Conservation (phyloP, 2,888 invertebrate species). For the Steinernema carpocapsae region DNA sequence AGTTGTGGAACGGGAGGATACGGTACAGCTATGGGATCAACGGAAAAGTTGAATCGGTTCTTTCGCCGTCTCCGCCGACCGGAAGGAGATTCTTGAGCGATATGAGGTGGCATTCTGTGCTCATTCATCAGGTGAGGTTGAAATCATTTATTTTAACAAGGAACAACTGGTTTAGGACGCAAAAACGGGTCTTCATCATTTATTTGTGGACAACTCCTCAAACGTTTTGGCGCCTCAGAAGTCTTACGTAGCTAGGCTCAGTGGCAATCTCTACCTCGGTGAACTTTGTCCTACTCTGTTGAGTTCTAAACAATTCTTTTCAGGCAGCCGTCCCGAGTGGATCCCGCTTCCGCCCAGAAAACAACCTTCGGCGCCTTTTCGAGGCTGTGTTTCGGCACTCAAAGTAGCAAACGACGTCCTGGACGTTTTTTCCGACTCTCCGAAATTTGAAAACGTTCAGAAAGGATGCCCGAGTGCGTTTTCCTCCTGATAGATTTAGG, state of each 20-base stretch:
- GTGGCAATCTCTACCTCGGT: slow-evolving; percentile 38
- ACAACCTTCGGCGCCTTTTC: slow-evolving; percentile 33
- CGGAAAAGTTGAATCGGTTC: slow-evolving; percentile 40
- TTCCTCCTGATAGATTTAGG: background rate
- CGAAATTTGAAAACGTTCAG: slow-evolving; percentile 38
- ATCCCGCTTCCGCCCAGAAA: background rate
- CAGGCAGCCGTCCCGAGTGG: slow-evolving; percentile 19
- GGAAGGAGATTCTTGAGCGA: slow-evolving; percentile 46
- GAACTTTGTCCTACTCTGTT: background rate
- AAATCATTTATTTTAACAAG: background rate
- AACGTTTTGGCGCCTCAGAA: slow-evolving; percentile 39
- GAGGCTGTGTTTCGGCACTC: slow-evolving; percentile 43
- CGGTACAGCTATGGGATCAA: slow-evolving; percentile 23
- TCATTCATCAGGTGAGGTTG: slow-evolving; percentile 46
- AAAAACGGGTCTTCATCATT: slow-evolving; percentile 49
- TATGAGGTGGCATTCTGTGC: slow-evolving; percentile 58
- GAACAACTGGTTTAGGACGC: slow-evolving; percentile 37
- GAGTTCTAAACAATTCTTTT: background rate
- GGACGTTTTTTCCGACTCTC: slow-evolving; percentile 41
- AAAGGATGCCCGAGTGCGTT: slow-evolving; percentile 44
- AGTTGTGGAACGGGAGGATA: slow-evolving; percentile 8
- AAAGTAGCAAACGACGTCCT: slow-evolving; percentile 40
- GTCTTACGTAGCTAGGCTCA: slow-evolving; percentile 18
- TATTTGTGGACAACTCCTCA: slow-evolving; percentile 58
- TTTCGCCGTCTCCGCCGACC: background rate